Conservation (phyloP, 2,888 invertebrate species). For the Eupithecia tripunctaria region DNA sequence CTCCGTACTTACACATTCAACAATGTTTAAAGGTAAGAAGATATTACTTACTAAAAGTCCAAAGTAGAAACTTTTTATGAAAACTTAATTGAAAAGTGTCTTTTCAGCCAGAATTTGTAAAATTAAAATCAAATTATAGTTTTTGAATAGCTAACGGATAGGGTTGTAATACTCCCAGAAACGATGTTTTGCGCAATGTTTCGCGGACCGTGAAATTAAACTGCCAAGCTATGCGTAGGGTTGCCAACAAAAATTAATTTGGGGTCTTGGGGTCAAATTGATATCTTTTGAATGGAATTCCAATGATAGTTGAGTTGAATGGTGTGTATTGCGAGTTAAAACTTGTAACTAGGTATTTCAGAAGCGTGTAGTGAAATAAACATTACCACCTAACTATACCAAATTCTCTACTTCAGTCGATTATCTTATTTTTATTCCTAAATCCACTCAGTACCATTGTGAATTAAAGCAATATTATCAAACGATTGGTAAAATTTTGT, state of each 20-base stretch:
- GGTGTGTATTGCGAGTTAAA: neutral
- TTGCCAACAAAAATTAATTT: conserved; percentile 27
- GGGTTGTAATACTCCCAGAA: conserved; percentile 50
- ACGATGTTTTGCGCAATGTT: conserved; percentile 55
- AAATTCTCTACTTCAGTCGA: neutral
- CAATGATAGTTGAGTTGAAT: neutral
- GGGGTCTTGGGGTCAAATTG: conserved; percentile 16
- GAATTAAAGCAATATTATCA: neutral
- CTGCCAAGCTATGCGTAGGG: conserved; percentile 47
- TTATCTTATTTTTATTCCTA: neutral
- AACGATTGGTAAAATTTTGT: neutral
- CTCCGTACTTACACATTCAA: no score
- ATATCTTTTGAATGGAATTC: conserved; percentile 13
- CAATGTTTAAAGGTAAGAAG: no score
- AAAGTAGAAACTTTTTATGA: neutral
- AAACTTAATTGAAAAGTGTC: no score
- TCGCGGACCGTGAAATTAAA: conserved; percentile 59
- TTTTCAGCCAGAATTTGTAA: conserved; percentile 8
- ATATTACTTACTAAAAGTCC: no score
- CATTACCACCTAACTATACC: neutral
- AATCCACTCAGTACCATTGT: no score
- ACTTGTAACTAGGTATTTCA: neutral
- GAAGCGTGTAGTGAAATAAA: neutral
- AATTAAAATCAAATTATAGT: conserved; percentile 32
- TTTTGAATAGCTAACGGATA: conserved; percentile 42